phyloP scores from a whole-genome alignment of 2,888 invertebrate genomes.

The Metacarcinus magister region DNA sequence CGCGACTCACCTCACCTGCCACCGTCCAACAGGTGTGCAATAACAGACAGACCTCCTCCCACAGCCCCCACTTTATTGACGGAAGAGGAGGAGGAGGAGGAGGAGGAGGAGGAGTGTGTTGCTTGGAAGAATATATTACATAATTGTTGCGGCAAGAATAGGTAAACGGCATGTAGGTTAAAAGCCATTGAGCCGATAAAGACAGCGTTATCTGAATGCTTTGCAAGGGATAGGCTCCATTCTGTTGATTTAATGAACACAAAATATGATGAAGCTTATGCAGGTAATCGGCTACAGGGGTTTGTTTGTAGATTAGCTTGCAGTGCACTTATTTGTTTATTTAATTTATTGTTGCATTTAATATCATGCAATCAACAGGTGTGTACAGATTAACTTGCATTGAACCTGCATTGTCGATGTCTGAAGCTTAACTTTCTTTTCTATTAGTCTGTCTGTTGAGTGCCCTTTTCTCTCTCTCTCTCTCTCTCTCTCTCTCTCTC shows the following conservation, averaged over 20 bases:
- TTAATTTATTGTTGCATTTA: not conserved
- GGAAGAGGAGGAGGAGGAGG: not conserved
- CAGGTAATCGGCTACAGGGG: not conserved
- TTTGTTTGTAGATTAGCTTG: not conserved
- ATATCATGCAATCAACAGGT: slow-evolving; percentile 13
- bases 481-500: not conserved
- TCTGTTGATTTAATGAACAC: not conserved
- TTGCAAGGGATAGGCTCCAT: not conserved
- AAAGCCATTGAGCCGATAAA: not conserved
- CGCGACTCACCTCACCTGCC: slow-evolving; percentile 35
- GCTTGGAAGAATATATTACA: not conserved
- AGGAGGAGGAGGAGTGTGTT: not conserved
- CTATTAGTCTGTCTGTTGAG: no score
- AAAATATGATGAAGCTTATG: not conserved
- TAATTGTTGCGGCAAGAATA: not conserved
- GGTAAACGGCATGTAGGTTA: not conserved
- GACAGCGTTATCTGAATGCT: not conserved
- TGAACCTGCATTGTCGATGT: not conserved
- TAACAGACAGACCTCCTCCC: not conserved
- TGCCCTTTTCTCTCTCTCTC: not conserved
- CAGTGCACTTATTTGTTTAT: not conserved
- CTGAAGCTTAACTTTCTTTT: not conserved
- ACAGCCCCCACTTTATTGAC: not conserved
- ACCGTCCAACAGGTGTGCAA: not conserved
- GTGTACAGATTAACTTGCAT: not conserved